A percentile compares a stretch with the other conserved stretches of the same genome.
Evolutionary conservation across 2,113 vertebrate genomes (phyloP).

Genomic region (Crotalus horridus): DNA sequence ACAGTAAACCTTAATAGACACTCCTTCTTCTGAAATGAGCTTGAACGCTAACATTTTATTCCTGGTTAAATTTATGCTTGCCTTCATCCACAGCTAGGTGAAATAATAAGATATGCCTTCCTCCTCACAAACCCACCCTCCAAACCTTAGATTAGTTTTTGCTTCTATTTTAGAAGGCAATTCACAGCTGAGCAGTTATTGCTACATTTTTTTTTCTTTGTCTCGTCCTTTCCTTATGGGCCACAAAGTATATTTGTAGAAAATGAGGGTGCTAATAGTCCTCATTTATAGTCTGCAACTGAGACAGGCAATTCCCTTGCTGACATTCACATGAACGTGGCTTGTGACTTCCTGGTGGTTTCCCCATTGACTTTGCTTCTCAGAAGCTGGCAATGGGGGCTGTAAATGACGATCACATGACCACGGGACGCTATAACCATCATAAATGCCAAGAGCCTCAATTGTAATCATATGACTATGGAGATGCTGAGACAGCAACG

Average conservation of each 20-base stretch:
- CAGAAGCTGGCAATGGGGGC: background rate
- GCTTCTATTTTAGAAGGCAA: background rate
- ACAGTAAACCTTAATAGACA: background rate
- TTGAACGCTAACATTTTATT: background rate
- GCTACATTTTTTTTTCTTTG: background rate
- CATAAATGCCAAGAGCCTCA: background rate
- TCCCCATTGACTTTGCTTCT: background rate
- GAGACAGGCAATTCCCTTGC: background rate
- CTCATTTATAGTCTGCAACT: background rate
- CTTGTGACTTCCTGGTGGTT: background rate
- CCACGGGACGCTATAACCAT: accelerated
- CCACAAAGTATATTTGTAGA: background rate
- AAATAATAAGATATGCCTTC: background rate
- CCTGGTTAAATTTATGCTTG: background rate
- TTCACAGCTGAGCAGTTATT: background rate
- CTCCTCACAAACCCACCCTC: background rate
- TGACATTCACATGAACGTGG: background rate
- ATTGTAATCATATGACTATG: background rate
- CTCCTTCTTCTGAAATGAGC: background rate
- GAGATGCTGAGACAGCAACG: background rate
- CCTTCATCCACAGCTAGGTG: background rate
- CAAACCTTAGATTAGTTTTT: background rate
- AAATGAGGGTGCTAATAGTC: background rate
- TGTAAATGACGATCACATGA: background rate
- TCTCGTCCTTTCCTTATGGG: background rate